These are phyloP conservation scores for Meleagris gallopavo DNA, from an alignment of 2,113 vertebrate species.

Conservation along the genomic window DNA sequence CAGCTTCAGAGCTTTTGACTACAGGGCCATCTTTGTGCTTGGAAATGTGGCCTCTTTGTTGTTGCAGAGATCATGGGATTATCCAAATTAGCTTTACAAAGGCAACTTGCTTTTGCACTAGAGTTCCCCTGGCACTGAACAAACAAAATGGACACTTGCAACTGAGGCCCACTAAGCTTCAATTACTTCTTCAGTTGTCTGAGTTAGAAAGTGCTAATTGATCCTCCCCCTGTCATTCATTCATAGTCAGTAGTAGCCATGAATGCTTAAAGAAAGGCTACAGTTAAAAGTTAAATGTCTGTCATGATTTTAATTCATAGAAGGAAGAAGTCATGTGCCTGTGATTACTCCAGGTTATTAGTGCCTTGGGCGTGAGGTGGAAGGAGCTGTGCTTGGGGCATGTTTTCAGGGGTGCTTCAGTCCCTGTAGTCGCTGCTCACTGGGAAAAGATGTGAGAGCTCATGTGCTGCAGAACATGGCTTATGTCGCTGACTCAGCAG, in stretches of 20 bases:
- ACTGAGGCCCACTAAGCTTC: neutral
- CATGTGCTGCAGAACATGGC: fast-evolving
- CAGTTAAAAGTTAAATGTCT: neutral
- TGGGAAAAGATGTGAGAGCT: neutral
- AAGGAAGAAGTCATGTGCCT: neutral
- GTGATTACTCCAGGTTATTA: fast-evolving
- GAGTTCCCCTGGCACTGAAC: neutral
- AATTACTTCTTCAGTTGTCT: neutral
- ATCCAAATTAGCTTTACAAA: slow-evolving; percentile 24
- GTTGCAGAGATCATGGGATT: slow-evolving; percentile 22
- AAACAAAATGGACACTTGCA: slow-evolving; percentile 3
- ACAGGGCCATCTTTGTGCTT: slow-evolving; percentile 35
- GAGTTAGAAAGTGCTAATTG: neutral
- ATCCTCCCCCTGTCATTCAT: neutral
- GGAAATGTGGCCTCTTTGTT: slow-evolving; percentile 4
- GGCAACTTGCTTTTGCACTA: neutral
- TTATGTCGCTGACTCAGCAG: neutral
- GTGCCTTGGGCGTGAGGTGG: neutral
- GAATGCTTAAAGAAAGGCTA: neutral
- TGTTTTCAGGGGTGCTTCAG: neutral
- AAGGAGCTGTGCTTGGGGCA: neutral
- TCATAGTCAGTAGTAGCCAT: neutral
- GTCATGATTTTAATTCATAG: neutral
- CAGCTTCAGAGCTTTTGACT: neutral
- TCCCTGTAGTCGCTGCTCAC: fast-evolving